These are phyloP conservation scores for Sapajus apella DNA, from an alignment of 2,113 vertebrate species.

Conservation along the genomic window DNA sequence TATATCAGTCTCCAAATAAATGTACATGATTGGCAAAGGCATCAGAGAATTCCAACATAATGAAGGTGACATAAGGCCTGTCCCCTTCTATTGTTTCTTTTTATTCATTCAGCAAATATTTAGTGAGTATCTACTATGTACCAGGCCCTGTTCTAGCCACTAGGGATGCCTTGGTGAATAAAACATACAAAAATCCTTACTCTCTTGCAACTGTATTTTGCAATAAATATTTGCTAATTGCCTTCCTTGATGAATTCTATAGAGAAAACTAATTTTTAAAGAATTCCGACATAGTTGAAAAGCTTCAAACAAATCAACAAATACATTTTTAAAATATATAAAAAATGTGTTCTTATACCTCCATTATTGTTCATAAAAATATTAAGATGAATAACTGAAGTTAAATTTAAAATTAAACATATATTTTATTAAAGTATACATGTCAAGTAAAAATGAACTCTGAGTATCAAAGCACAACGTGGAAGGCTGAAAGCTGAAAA, in stretches of 20 bases:
- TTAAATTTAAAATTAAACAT: constrained; percentile 36
- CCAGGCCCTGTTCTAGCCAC: not conserved
- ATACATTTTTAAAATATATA: not conserved
- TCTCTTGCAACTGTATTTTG: not conserved
- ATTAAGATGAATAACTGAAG: not conserved
- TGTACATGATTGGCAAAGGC: not conserved
- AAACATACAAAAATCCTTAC: not conserved
- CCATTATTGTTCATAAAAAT: constrained; percentile 36
- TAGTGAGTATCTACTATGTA: not conserved
- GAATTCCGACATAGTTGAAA: constrained; percentile 1
- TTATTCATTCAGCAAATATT: constrained; percentile 9
- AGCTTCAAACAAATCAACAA: constrained; percentile 40
- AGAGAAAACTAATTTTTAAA: constrained; percentile 28
- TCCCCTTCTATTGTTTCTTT: not conserved
- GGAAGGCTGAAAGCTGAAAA: not conserved
- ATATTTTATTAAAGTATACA: not conserved
- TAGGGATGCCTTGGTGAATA: not conserved
- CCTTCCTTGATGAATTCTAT: not conserved
- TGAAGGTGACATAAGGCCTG: not conserved
- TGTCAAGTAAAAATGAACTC: constrained; percentile 1
- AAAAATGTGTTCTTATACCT: not conserved
- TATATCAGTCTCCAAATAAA: not conserved
- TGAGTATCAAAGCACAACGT: not conserved
- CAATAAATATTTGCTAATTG: not conserved
- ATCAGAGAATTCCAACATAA: not conserved